These are phyloP conservation scores for Sciurus vulgaris DNA, from an alignment of 2,797 vertebrate genomes.

Conservation along the genomic window DNA sequence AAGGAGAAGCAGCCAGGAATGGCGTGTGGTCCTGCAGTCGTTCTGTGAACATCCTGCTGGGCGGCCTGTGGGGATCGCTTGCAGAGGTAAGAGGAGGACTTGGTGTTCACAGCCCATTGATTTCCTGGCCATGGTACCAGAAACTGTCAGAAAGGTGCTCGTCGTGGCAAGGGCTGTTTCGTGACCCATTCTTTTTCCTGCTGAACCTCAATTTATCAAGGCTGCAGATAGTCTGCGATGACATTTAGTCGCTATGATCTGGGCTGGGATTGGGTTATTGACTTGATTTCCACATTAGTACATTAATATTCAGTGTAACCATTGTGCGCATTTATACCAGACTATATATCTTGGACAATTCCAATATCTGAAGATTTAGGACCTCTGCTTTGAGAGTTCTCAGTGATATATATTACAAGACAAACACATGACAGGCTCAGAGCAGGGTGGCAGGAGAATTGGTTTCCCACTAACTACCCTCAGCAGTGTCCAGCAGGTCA, in stretches of 20 bases:
- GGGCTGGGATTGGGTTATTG: neutral
- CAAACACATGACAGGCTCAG: neutral
- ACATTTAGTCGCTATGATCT: conserved; percentile 14
- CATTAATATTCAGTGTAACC: neutral
- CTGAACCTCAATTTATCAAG: neutral
- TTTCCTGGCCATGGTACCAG: neutral
- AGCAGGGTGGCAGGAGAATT: neutral
- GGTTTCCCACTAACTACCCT: neutral
- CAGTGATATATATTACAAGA: neutral
- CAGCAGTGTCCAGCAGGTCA: neutral
- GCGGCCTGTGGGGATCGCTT: neutral
- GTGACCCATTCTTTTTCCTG: neutral
- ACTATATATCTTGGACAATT: neutral
- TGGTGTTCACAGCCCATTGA: conserved; percentile 39
- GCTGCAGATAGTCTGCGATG: neutral
- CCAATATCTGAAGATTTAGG: conserved; percentile 22
- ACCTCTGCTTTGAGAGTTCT: neutral
- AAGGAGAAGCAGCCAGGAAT: neutral
- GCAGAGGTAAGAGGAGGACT: neutral
- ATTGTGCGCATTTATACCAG: conserved; percentile 27
- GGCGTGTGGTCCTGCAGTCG: neutral
- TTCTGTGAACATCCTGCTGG: neutral
- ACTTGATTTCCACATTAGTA: neutral
- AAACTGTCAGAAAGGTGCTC: conserved; percentile 15
- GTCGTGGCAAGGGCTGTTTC: neutral